Evolutionary conservation across 2,797 vertebrate genomes (phyloP), one percentile per base, ranked within the genome.

Genomic region (Limosa lapponica): DNA sequence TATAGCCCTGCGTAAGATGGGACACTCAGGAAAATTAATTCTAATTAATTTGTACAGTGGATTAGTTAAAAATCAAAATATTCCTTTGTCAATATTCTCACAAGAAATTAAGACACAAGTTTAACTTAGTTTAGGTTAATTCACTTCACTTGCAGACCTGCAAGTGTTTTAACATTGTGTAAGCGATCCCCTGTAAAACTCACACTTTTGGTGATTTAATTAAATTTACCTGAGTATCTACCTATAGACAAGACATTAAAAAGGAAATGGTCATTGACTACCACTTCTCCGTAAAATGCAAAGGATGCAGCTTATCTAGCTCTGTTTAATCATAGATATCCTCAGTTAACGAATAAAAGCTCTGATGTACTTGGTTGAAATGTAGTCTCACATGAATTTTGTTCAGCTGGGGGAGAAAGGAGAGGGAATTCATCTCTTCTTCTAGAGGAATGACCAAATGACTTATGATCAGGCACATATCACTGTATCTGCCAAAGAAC

Each of bases 171-270:
- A 82, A 72, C 13, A 43, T 79, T 27, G 24, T 81, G 87, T 67
- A 95, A 70, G 75, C 49, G 59, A 93, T 96, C 71, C 81, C 94
- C 93, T 70, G 64, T 57, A 85, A 95, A 95, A 92, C 48, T 79
- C 75, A 85, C 54, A 77, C 93, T 95, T 95, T 95, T 89, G 93
- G 94, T 92, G 92, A 91, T 73, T 92, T 82, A 66, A 62, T 86
- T 86, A 66, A 75, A 94, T 95, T 96, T 93, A 96, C 94, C 95
- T 95, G 93, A 95, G 93, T 92, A 97, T 80, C 81, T 93, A 91
- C 58, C 32, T 87, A 87, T 28, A 90, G 71, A 92, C 46, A 87
- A 90, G 34, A 90, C 20, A 77, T 89, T 78, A 92, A 89, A 86
- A 82, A 90, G 18, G 34, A 84, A 93, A 87, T 49, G 32, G 74